Base-by-base conservation (phyloP, 2,888 invertebrate genomes). In the Achlya flavicornis region DNA sequence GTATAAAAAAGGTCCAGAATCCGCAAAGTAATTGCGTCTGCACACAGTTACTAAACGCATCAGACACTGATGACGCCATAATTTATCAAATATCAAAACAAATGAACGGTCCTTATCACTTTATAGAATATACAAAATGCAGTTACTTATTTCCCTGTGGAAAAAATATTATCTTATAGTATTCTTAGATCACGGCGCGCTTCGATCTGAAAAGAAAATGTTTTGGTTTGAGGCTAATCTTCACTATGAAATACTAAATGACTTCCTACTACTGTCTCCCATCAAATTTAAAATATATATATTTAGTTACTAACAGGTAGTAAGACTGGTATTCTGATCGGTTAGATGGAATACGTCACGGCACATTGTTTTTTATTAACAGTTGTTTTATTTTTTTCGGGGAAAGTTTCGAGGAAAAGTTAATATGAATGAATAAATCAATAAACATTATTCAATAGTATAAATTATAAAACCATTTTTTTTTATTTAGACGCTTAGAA, bases 41-140 rank as follows among this genome's bases (percentile, higher is more conserved):
- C 86, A 86, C 75, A 79, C 80, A 84, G 88, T 86, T 88, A 81
- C 88, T 85, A 88, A 88, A 87, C 89, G 90, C 89, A 88, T 89
- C 92, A 86, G 87, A 89, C 89, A 90, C 87, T 84, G 89, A 88
- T 86, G 88, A 85, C 90, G 91, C 90, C 89, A 90, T 91, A 86
- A 89, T 92, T 93, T 88, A 91, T 91, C 91, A 88, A 92, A 91
- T 92, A 92, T 92, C 92, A 92, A 93, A 93, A 92, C 91, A 92
- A 93, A 91, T 92, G 90, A 91, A 90, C 92, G 91, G 87, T 92
- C 91, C 93, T 93, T 92, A 92, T 93, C 94, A 93, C 93, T 93
- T 94, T 89, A 94, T 94, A 94, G 92, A 94, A 94, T 94, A 94
- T 94, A 94, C 94, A 94, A 94, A 94, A 94, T 94, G 94, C 94